Conservation (phyloP, 2,113 vertebrate genomes). For the Gallinago media region DNA sequence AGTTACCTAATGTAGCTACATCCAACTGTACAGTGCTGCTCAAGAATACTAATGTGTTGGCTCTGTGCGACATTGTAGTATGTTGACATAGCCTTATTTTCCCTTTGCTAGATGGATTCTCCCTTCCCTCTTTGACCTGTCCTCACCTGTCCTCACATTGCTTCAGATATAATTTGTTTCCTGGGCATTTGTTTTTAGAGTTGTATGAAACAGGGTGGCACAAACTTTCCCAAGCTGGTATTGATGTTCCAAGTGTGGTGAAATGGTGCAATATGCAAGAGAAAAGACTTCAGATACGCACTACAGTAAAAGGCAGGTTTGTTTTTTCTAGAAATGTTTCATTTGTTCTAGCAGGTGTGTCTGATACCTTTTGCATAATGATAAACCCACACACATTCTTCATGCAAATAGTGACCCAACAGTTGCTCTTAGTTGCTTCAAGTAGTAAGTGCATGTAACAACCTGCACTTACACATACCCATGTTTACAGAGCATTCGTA, state of each 20-base stretch:
- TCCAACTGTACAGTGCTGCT: not conserved
- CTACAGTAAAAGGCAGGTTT: slow-evolving; percentile 4
- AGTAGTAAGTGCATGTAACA: slow-evolving; percentile 39
- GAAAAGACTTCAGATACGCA: not conserved
- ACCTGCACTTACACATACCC: slow-evolving; percentile 21
- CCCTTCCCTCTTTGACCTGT: not conserved
- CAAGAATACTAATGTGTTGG: not conserved
- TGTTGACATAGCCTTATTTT: not conserved
- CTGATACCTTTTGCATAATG: slow-evolving; percentile 66
- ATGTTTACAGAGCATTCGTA: not conserved
- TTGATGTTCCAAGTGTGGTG: not conserved
- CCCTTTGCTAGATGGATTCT: not conserved
- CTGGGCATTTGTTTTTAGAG: not conserved
- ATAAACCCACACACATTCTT: slow-evolving; percentile 72
- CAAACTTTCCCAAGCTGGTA: not conserved
- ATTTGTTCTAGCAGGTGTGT: slow-evolving; percentile 66
- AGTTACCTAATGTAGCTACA: not conserved
- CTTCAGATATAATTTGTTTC: slow-evolving; percentile 16
- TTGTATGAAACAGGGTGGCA: not conserved
- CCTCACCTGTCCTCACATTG: not conserved
- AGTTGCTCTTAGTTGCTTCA: slow-evolving; percentile 40
- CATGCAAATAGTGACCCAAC: slow-evolving; percentile 68
- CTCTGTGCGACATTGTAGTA: not conserved
- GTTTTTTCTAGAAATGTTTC: slow-evolving; percentile 56
- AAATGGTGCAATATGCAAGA: not conserved